Evolutionary conservation across 2,888 invertebrate genomes (phyloP).

Genomic region (Rhyacophila evoluta): DNA sequence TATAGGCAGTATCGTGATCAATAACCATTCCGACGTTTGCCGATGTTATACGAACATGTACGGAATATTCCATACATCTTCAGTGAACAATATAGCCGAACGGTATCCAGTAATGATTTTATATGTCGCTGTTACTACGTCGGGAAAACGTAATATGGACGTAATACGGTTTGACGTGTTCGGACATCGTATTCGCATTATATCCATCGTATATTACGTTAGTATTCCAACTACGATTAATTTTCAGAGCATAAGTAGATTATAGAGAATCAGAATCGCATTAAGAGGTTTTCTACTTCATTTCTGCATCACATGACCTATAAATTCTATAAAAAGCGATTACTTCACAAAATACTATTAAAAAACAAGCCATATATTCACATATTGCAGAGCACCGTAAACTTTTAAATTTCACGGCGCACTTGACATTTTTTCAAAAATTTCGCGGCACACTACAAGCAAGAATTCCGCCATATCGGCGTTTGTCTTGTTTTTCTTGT

Average conservation of each 20-base stretch:
- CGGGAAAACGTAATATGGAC: neutral
- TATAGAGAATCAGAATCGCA: neutral
- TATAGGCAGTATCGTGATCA: slow-evolving; percentile 46
- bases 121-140: neutral
- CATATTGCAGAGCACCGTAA: no score
- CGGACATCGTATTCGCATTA: neutral
- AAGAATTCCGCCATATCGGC: no score
- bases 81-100: slow-evolving; percentile 16
- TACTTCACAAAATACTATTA: no score
- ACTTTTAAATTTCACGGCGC: no score
- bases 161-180: neutral
- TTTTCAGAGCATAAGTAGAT: neutral
- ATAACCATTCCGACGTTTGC: slow-evolving; percentile 44
- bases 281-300: neutral
- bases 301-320: no score
- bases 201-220: neutral
- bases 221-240: neutral
- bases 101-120: neutral
- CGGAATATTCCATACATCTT: slow-evolving; percentile 34
- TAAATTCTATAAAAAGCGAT: no score
- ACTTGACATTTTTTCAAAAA: no score
- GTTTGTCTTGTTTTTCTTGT: no score
- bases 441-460: no score
- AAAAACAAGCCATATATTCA: no score
- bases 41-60: slow-evolving; percentile 37